These are phyloP conservation scores for Rhinichthys klamathensis DNA, from an alignment of 2,113 vertebrate genomes.

Conservation along the genomic window DNA sequence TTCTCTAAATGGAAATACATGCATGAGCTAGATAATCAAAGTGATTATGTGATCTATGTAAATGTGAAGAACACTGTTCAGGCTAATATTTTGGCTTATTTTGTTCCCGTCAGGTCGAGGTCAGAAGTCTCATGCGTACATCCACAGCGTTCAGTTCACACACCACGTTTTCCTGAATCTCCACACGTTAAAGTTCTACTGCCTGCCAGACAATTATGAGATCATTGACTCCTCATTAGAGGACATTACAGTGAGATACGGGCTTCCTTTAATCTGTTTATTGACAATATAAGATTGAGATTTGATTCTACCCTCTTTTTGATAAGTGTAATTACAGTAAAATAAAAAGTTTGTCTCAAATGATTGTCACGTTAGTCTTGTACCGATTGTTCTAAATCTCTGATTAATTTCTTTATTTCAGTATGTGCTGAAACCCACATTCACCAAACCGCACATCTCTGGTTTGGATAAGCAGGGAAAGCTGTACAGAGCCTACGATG, in stretches of 20 bases:
- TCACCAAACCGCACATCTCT: conserved; percentile 89
- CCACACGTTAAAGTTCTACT: conserved; percentile 97
- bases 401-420: conserved; percentile 63
- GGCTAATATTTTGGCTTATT: background rate
- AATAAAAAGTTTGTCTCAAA: too few species aligned
- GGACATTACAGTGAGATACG: conserved; percentile 87
- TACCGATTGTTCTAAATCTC: background rate
- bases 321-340: too few species aligned
- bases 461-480: conserved; percentile 95
- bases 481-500: conserved; percentile 92
- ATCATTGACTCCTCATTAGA: conserved; percentile 97
- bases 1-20: too few species aligned
- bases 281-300: background rate
- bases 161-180: conserved; percentile 98
- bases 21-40: too few species aligned
- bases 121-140: conserved; percentile 95
- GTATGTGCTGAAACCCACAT: conserved; percentile 97
- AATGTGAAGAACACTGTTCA: background rate
- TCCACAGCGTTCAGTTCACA: conserved; percentile 95
- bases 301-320: background rate
- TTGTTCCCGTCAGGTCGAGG: conserved; percentile 82
- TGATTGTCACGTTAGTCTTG: too few species aligned
- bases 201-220: conserved; percentile 96
- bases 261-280: background rate
- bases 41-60: background rate